phyloP scores from a whole-genome alignment of 2,888 invertebrate species.

The Sisyra nigra region DNA sequence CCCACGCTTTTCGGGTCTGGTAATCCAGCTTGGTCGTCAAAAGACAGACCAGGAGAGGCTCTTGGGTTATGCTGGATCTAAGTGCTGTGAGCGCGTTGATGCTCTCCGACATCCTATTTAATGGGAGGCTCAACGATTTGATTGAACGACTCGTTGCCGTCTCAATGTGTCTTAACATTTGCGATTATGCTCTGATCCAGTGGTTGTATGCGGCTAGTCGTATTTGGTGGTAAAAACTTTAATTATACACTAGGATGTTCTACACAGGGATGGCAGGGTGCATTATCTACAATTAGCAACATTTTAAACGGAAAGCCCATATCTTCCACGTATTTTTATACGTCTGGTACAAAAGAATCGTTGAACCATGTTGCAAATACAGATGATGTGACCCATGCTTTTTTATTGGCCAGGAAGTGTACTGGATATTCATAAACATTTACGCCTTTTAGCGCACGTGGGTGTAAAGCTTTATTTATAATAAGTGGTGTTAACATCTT shows the following conservation, averaged over 20 bases:
- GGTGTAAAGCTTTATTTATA: conserved; percentile 11
- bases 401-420: conserved; percentile 11
- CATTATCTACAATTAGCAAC: conserved; percentile 15
- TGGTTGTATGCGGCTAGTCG: too few relatives aligned
- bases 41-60: too few relatives aligned
- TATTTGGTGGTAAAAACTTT: conserved; percentile 2
- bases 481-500: conserved; percentile 14
- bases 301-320: conserved; percentile 15
- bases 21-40: too few relatives aligned
- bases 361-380: conserved; percentile 11
- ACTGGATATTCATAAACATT: conserved; percentile 7
- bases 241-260: conserved; percentile 14
- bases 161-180: too few relatives aligned
- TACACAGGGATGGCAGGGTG: conserved; percentile 15
- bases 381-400: neutral
- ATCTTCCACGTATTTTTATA: conserved; percentile 8
- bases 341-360: conserved; percentile 1
- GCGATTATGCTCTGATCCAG: neutral
- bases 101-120: too few relatives aligned
- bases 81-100: too few relatives aligned
- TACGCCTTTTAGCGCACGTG: conserved; percentile 12
- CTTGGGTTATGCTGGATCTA: too few relatives aligned
- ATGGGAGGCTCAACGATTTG: too few relatives aligned
- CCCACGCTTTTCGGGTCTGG: too few relatives aligned
- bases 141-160: too few relatives aligned